Evolutionary conservation across 2,888 invertebrate genomes (phyloP).

Genomic region (Yponomeuta malinellus): DNA sequence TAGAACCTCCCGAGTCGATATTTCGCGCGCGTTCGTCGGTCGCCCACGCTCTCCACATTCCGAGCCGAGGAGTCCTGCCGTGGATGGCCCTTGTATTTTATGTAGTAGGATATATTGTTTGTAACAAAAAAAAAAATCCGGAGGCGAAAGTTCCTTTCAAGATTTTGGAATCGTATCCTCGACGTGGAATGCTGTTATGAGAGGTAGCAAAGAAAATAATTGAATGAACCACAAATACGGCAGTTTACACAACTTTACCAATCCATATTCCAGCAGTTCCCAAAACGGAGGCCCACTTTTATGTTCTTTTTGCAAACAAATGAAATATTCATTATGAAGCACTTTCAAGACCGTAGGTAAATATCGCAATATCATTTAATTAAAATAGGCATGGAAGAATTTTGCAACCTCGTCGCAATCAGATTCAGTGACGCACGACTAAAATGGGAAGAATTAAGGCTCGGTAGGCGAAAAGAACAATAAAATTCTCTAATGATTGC

Average conservation of each 20-base stretch:
- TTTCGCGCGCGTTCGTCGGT: neutral
- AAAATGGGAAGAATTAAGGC: neutral
- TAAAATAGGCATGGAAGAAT: neutral
- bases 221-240: too few species aligned
- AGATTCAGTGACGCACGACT: neutral
- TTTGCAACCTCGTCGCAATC: conserved; percentile 1
- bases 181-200: too few species aligned
- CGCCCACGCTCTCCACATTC: conserved; percentile 8
- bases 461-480: too few species aligned
- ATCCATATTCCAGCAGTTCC: too few species aligned
- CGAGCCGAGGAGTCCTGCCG: neutral
- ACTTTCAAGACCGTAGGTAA: neutral
- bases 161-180: neutral
- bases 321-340: neutral
- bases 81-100: neutral
- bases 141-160: neutral
- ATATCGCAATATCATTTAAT: neutral
- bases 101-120: neutral
- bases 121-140: neutral
- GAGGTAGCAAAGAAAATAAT: too few species aligned
- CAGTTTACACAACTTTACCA: too few species aligned
- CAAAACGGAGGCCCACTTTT: too few species aligned
- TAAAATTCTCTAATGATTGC: too few species aligned
- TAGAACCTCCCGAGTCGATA: conserved; percentile 35
- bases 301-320: too few species aligned